Conservation (phyloP, 2,888 invertebrate genomes). For the Spatulosminthurus flaviceps region DNA sequence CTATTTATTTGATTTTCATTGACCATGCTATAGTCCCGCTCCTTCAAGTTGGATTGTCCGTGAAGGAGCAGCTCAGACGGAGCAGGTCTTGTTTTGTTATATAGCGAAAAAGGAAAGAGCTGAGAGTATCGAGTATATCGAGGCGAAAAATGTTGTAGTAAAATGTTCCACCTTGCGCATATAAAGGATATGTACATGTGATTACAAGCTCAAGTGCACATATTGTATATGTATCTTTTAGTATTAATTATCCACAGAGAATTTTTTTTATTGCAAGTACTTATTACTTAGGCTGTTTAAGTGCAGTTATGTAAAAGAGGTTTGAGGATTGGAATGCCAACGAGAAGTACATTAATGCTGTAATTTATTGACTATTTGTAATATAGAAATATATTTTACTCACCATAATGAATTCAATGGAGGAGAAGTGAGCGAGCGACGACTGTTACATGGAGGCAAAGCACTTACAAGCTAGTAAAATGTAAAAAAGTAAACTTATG, state of each 20-base stretch:
- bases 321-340: not conserved
- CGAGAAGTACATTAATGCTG: not conserved
- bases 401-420: not conserved
- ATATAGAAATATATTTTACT: slow-evolving; percentile 16
- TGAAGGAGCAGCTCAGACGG: too few relatives aligned
- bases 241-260: not conserved
- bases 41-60: too few relatives aligned
- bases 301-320: slow-evolving; percentile 8
- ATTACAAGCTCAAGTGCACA: too few relatives aligned
- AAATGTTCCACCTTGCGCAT: too few relatives aligned
- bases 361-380: slow-evolving; percentile 33
- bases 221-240: not conserved
- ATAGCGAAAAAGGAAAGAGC: too few relatives aligned
- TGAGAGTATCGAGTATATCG: too few relatives aligned
- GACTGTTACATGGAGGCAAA: not conserved
- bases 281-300: not conserved
- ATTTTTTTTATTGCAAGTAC: not conserved
- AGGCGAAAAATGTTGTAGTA: too few relatives aligned
- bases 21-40: too few relatives aligned
- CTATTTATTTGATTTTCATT: too few relatives aligned
- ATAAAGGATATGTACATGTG: too few relatives aligned
- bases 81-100: too few relatives aligned
- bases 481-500: not conserved
- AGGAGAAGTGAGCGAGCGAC: not conserved
- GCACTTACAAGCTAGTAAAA: not conserved